A percentile compares a stretch with the other conserved stretches of the same genome.
phyloP scores from a whole-genome alignment of 2,888 invertebrate genomes.

The Gibbula magus region DNA sequence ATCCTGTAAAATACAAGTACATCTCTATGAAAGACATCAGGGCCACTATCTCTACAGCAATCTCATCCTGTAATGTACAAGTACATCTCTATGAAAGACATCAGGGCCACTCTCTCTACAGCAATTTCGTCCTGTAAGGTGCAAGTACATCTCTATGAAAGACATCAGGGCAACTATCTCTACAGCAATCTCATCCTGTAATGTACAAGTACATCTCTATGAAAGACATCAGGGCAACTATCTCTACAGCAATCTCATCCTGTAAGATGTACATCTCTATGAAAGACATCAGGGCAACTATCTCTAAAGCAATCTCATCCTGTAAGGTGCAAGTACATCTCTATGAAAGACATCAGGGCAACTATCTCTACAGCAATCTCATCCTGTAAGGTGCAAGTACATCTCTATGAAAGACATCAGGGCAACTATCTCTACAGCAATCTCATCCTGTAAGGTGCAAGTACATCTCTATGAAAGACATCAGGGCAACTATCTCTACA shows the following conservation, averaged over 20 bases:
- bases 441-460: no score
- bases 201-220: constrained; percentile 49
- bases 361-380: constrained; percentile 35
- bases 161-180: constrained; percentile 50
- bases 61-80: constrained; percentile 33
- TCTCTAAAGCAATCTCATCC: constrained; percentile 34
- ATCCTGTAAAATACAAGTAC: no score
- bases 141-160: constrained; percentile 49
- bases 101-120: no score
- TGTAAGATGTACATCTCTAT: constrained; percentile 49
- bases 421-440: constrained; percentile 40
- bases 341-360: constrained; percentile 52
- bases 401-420: constrained; percentile 53
- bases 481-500: constrained; percentile 46
- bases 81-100: background rate
- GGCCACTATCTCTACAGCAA: constrained; percentile 40
- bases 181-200: background rate
- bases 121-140: no score
- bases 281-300: constrained; percentile 54
- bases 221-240: constrained; percentile 54
- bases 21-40: constrained; percentile 53
- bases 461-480: constrained; percentile 52
- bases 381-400: constrained; percentile 44
- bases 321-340: constrained; percentile 42
- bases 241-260: constrained; percentile 5